phyloP scores from a whole-genome alignment of 2,113 vertebrate species.

The Lucifuga dentata region DNA sequence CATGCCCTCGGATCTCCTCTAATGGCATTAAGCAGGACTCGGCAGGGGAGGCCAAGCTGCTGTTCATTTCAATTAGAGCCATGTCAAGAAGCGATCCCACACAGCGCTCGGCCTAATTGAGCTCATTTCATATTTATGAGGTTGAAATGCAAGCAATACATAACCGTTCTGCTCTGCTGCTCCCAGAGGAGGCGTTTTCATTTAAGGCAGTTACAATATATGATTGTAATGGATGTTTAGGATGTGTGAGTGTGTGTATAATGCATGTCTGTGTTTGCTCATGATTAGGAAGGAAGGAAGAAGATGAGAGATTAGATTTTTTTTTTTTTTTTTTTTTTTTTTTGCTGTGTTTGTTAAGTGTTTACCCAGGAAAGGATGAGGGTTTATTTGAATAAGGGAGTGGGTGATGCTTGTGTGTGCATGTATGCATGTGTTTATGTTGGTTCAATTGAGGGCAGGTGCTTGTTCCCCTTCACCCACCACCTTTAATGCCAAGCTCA shows the following conservation, averaged over 20 bases:
- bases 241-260: background rate
- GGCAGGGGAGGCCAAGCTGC: constrained; percentile 41
- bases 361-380: constrained; percentile 8
- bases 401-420: constrained; percentile 2
- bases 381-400: constrained; percentile 24
- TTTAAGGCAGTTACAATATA: background rate
- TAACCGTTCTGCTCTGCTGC: constrained; percentile 13
- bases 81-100: constrained; percentile 41
- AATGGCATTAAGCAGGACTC: constrained; percentile 54
- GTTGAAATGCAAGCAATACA: constrained; percentile 21
- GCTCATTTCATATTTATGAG: constrained; percentile 68
- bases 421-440: constrained; percentile 8
- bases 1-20: constrained; percentile 49
- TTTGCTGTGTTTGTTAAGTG: constrained; percentile 6
- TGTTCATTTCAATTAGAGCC: constrained; percentile 69
- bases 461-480: no score
- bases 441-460: no score
- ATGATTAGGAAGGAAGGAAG: background rate
- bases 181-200: background rate
- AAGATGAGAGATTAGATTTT: constrained; percentile 1
- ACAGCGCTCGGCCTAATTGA: constrained; percentile 16
- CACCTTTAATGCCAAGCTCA: no score
- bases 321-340: constrained; percentile 8
- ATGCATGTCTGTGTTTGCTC: background rate
- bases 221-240: background rate